Evolutionary conservation across 2,113 vertebrate genomes (phyloP).

Genomic region (Pluvialis apricaria): DNA sequence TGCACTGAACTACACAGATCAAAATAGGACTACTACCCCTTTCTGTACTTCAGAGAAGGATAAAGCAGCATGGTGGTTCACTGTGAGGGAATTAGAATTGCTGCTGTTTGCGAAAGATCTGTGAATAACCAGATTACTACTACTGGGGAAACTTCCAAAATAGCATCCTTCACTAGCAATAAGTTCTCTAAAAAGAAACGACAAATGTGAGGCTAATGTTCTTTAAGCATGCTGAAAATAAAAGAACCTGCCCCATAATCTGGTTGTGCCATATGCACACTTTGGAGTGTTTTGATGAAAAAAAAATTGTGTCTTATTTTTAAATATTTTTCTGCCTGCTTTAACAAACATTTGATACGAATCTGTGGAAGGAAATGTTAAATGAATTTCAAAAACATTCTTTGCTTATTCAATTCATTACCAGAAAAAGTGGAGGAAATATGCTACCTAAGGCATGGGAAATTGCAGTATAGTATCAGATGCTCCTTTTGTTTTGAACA

Average conservation of each 20-base stretch:
- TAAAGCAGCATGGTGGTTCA: background rate
- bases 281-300: background rate
- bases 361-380: background rate
- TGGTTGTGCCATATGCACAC: background rate
- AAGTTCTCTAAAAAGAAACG: background rate
- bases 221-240: background rate
- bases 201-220: background rate
- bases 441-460: background rate
- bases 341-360: background rate
- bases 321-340: background rate
- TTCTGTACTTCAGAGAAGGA: background rate
- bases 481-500: background rate
- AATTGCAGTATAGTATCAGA: background rate
- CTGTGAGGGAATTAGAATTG: background rate
- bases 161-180: background rate
- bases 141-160: background rate
- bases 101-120: background rate
- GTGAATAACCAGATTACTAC: background rate
- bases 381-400: background rate
- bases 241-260: background rate
- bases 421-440: background rate
- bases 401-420: background rate
- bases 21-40: background rate
- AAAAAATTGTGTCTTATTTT: background rate
- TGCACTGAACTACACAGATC: background rate